Evolutionary conservation across 2,797 vertebrate genomes (phyloP).

Genomic region (Borostomias antarcticus): DNA sequence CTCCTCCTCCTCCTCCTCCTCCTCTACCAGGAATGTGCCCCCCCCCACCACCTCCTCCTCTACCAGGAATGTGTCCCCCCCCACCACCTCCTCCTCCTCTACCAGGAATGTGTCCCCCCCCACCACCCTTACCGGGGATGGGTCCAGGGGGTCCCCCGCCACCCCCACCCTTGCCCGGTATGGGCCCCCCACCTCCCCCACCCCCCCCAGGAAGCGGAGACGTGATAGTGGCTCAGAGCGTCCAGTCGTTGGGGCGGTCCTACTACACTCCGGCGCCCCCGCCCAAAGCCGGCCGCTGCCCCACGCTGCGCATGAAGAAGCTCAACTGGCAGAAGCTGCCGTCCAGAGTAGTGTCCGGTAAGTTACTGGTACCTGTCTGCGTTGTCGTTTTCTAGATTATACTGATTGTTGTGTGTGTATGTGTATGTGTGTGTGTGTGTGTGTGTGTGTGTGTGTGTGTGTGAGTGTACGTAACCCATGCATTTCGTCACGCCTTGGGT

Average conservation of each 20-base stretch:
- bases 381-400: neutral
- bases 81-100: constrained; percentile 18
- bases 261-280: constrained; percentile 34
- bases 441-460: neutral
- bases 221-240: constrained; percentile 58
- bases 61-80: neutral
- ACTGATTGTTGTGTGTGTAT: no score
- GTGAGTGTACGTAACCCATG: neutral
- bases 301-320: constrained; percentile 87
- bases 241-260: constrained; percentile 52
- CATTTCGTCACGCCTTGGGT: no score
- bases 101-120: neutral
- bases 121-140: constrained; percentile 3
- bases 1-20: constrained; percentile 8
- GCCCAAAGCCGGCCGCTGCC: constrained; percentile 66
- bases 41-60: neutral
- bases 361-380: constrained; percentile 9
- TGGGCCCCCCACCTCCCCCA: constrained; percentile 20
- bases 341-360: constrained; percentile 76
- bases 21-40: neutral
- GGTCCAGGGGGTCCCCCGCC: neutral
- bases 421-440: neutral
- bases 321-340: constrained; percentile 92
- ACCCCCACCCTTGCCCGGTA: constrained; percentile 11
- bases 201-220: constrained; percentile 51